A percentile compares a stretch with the other conserved stretches of the same genome.
phyloP scores from a whole-genome alignment of 2,113 vertebrate species.

The Enhydra lutris region DNA sequence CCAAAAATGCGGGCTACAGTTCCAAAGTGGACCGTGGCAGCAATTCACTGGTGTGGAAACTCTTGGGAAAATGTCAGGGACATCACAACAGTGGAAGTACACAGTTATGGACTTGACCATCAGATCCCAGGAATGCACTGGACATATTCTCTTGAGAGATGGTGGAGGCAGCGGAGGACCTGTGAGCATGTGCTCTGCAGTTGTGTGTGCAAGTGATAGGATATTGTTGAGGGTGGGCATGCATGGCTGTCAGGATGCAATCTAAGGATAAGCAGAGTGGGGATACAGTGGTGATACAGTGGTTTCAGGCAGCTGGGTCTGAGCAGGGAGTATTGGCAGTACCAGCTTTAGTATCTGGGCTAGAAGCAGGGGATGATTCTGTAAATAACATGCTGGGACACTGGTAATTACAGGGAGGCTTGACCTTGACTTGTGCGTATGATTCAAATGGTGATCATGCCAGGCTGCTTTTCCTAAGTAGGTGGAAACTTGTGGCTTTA shows the following conservation, averaged over 20 bases:
- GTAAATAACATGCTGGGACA: neutral
- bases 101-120: slow-evolving; percentile 87
- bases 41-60: slow-evolving; percentile 86
- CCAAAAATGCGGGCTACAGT: neutral
- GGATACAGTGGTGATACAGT: rapidly evolving
- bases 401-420: neutral
- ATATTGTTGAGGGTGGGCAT: neutral
- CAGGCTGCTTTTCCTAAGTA: neutral
- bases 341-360: neutral
- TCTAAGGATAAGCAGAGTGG: neutral
- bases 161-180: slow-evolving; percentile 84
- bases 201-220: slow-evolving; percentile 87
- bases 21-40: neutral
- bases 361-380: neutral
- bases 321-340: neutral
- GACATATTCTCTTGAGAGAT: slow-evolving; percentile 80
- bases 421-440: neutral
- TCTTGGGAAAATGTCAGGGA: slow-evolving; percentile 88
- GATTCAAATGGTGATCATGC: neutral
- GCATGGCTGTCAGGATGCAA: neutral
- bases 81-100: slow-evolving; percentile 87
- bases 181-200: slow-evolving; percentile 87
- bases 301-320: neutral
- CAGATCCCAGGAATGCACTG: slow-evolving; percentile 88
- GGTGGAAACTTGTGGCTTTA: slow-evolving; percentile 19